A percentile compares a stretch with the other conserved stretches of the same genome.
phyloP scores from a whole-genome alignment of 2,888 invertebrate species.

The Leptinotarsa peninsularis region DNA sequence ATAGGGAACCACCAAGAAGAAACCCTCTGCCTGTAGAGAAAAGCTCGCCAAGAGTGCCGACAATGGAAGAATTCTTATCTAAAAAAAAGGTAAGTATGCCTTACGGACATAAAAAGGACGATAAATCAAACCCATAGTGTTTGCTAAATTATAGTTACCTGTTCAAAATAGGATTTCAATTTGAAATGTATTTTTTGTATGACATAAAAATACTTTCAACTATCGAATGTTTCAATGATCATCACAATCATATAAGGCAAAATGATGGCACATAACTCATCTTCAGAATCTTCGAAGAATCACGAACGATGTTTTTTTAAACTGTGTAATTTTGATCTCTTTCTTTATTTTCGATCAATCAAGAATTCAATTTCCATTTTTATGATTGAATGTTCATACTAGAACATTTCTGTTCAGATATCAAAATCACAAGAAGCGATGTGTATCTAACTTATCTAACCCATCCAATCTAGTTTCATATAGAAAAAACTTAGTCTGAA shows the following conservation, averaged over 20 bases:
- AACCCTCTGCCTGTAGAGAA: conserved; percentile 55
- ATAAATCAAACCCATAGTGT: conserved; percentile 50
- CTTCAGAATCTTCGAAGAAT: no score
- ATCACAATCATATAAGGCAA: neutral
- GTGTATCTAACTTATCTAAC: no score
- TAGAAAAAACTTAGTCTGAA: no score
- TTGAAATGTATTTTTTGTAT: conserved; percentile 28
- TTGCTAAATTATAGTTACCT: conserved; percentile 27
- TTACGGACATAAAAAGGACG: conserved; percentile 51
- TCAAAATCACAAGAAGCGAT: no score
- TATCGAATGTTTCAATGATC: conserved; percentile 40
- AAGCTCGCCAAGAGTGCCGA: conserved; percentile 67
- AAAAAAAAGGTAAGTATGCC: conserved; percentile 63
- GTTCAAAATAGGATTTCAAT: conserved; percentile 11
- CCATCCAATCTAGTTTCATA: no score
- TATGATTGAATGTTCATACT: no score
- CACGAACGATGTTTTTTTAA: no score
- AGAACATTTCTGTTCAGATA: no score
- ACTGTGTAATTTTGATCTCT: no score
- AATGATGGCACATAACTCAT: no score
- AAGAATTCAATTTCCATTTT: no score
- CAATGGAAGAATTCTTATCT: conserved; percentile 70
- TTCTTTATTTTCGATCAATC: no score
- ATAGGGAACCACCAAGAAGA: conserved; percentile 7
- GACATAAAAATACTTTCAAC: conserved; percentile 63